Evolutionary conservation across 2,797 vertebrate genomes (phyloP).

Genomic region (Fundulus diaphanus): DNA sequence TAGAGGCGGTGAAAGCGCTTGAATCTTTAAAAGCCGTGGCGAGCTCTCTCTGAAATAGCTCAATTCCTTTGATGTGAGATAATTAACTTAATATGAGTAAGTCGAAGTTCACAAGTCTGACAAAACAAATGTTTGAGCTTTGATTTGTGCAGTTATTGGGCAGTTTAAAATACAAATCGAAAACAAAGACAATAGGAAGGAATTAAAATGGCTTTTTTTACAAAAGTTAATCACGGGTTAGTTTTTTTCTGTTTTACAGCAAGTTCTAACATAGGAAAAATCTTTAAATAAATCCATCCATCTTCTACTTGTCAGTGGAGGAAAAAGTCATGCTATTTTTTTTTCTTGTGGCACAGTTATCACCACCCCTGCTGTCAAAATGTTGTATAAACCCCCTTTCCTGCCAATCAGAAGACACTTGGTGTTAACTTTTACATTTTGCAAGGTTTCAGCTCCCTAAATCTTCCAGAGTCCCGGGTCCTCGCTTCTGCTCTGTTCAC

Average conservation of each 20-base stretch:
- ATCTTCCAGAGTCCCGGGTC: background rate
- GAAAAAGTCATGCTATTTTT: no score
- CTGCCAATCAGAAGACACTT: no score
- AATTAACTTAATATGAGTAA: slow-evolving; percentile 3
- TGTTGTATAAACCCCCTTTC: no score
- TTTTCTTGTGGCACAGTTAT: no score
- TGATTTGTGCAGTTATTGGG: slow-evolving; percentile 25
- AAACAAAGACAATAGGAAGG: slow-evolving; percentile 40
- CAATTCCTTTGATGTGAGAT: slow-evolving; percentile 16
- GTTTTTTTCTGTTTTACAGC: no score
- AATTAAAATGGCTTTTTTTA: slow-evolving; percentile 19
- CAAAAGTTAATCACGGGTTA: background rate
- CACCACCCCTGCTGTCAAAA: no score
- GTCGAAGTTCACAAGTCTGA: slow-evolving; percentile 18
- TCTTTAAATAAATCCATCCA: no score
- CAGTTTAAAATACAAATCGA: slow-evolving; percentile 22
- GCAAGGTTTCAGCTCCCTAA: no score
- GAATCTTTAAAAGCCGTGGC: slow-evolving; percentile 3
- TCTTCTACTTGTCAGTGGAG: no score
- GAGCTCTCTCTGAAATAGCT: slow-evolving; percentile 10
- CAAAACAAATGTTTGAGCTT: slow-evolving; percentile 29
- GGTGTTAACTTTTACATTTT: no score
- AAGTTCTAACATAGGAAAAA: no score
- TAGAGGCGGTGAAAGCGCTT: slow-evolving; percentile 8
- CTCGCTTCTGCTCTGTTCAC: no score